Evolutionary conservation across 2,797 vertebrate species (phyloP).

Genomic region (Sebastes glaucus): DNA sequence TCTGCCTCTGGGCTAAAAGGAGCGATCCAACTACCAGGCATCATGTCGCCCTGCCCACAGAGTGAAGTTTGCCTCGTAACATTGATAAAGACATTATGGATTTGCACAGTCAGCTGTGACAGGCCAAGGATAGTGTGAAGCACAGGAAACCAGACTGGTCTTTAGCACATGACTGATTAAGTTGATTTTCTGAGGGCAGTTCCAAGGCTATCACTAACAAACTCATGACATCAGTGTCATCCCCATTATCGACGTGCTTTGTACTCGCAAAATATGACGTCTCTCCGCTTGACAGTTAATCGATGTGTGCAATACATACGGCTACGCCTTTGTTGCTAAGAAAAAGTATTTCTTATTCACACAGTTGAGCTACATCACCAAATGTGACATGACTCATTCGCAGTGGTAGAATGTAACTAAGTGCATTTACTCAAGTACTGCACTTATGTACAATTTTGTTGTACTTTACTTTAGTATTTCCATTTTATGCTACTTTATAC

Average conservation of each 20-base stretch:
- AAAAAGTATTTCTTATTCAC: not conserved
- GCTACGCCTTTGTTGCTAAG: not conserved
- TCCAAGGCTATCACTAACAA: slow-evolving; percentile 17
- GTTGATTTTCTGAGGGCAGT: slow-evolving; percentile 16
- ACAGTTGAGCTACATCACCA: not conserved
- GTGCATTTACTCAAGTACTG: no score
- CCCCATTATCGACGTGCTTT: slow-evolving; percentile 5
- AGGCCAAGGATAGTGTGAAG: slow-evolving; percentile 10
- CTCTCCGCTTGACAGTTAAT: not conserved
- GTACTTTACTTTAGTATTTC: no score
- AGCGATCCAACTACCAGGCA: not conserved
- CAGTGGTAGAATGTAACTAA: not conserved
- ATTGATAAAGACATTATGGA: slow-evolving; percentile 33
- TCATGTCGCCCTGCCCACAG: not conserved
- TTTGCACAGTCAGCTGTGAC: slow-evolving; percentile 47
- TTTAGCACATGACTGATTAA: slow-evolving; percentile 50
- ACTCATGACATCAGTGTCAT: slow-evolving; percentile 22
- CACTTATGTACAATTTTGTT: no score
- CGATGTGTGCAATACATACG: not conserved
- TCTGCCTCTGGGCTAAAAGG: slow-evolving; percentile 3
- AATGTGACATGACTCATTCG: slow-evolving; percentile 10
- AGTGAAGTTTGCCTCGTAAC: not conserved
- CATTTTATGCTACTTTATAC: no score
- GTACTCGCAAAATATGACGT: not conserved
- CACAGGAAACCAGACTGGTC: slow-evolving; percentile 23